phyloP scores from a whole-genome alignment of 2,113 vertebrate genomes.

The Nymphicus hollandicus region DNA sequence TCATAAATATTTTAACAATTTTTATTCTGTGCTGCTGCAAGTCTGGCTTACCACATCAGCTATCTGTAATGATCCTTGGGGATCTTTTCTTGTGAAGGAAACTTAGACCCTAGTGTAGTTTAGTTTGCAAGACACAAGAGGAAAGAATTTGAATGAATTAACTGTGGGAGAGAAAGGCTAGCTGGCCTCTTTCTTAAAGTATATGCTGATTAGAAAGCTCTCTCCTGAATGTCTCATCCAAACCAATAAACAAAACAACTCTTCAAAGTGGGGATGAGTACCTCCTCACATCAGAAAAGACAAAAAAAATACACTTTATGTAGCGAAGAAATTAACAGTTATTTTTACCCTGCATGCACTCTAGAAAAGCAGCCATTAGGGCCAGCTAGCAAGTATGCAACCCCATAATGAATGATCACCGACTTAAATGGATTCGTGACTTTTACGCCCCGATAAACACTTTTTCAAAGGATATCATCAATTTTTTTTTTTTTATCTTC shows the following conservation, averaged over 20 bases:
- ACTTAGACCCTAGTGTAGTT: background rate
- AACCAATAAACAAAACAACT: background rate
- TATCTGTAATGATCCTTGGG: background rate
- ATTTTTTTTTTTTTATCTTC: background rate
- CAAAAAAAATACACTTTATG: background rate
- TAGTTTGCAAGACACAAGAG: background rate
- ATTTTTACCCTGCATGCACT: background rate
- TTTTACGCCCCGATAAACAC: background rate
- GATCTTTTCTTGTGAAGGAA: background rate
- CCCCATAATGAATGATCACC: background rate
- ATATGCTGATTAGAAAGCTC: background rate
- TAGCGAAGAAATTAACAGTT: background rate
- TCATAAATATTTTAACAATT: background rate
- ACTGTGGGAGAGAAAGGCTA: background rate
- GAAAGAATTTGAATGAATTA: background rate
- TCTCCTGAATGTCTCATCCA: background rate
- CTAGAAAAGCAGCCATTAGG: background rate
- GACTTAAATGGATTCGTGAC: background rate
- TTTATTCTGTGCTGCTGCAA: background rate
- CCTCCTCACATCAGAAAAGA: background rate
- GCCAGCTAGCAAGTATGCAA: background rate
- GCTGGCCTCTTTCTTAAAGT: background rate
- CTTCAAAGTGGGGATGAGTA: background rate
- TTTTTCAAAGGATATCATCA: background rate
- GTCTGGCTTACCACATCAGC: background rate